Evolutionary conservation across 2,888 invertebrate genomes (phyloP).

Genomic region (Bembecia ichneumoniformis): DNA sequence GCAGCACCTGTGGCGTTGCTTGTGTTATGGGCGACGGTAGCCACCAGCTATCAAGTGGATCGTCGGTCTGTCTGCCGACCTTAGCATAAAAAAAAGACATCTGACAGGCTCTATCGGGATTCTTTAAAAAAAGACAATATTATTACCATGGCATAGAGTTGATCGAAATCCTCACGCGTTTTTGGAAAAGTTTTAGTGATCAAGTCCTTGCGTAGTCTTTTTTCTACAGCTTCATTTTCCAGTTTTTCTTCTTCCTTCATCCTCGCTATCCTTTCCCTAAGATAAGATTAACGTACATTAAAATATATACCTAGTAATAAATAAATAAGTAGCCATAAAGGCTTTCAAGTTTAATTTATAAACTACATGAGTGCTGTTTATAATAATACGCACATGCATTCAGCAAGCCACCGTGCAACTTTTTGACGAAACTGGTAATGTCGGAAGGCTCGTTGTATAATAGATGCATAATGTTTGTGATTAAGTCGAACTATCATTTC

Average conservation of each 20-base stretch:
- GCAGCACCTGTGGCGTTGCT: no score
- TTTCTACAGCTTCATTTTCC: constrained; percentile 66
- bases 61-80: no score
- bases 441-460: constrained; percentile 78
- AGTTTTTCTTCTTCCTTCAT: constrained; percentile 69
- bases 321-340: background rate
- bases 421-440: constrained; percentile 68
- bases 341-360: background rate
- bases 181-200: constrained; percentile 79
- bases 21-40: no score
- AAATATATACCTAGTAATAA: no score
- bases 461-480: constrained; percentile 67
- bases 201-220: constrained; percentile 69
- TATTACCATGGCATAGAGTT: constrained; percentile 76
- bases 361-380: background rate
- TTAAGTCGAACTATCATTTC: constrained; percentile 72
- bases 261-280: constrained; percentile 53
- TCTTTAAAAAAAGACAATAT: background rate
- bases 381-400: constrained; percentile 43
- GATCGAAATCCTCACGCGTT: constrained; percentile 80
- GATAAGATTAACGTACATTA: background rate
- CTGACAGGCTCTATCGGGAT: background rate
- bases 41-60: no score
- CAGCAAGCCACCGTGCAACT: constrained; percentile 44
- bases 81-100: no score